Conservation (phyloP, 2,113 vertebrate genomes). For the Raphicerus campestris region DNA sequence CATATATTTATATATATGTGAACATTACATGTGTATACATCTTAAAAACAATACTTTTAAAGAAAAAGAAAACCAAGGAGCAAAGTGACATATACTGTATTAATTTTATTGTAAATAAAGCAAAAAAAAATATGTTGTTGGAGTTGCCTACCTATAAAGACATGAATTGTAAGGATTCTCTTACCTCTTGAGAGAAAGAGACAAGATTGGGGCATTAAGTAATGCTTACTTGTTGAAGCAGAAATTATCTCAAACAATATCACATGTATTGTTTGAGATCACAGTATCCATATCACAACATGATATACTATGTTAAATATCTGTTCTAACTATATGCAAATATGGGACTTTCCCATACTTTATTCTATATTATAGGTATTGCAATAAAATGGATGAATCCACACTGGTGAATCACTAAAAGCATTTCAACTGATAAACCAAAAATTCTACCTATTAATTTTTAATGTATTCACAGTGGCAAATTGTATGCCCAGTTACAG, state of each 20-base stretch:
- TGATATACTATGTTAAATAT: neutral
- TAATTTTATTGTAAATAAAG: neutral
- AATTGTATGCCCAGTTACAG: neutral
- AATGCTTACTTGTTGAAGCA: neutral
- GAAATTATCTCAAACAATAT: neutral
- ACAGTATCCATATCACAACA: neutral
- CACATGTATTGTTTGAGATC: too few species aligned
- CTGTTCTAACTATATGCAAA: neutral
- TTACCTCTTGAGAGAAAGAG: neutral
- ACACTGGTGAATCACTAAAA: neutral
- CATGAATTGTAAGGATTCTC: neutral
- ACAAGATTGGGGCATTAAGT: neutral
- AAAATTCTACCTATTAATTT: neutral
- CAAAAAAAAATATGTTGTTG: neutral
- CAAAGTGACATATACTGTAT: neutral
- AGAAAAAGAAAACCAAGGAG: neutral
- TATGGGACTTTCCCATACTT: neutral
- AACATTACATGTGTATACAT: neutral
- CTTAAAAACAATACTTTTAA: neutral
- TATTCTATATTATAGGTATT: neutral
- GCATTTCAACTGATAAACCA: neutral
- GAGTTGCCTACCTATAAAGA: neutral
- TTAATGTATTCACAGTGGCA: neutral
- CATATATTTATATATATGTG: neutral
- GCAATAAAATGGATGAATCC: neutral